Percentiles rank a stretch among this genome's conserved stretches.
phyloP scores from a whole-genome alignment of 2,888 invertebrate genomes.

The Pseudeuparius sepicola region DNA sequence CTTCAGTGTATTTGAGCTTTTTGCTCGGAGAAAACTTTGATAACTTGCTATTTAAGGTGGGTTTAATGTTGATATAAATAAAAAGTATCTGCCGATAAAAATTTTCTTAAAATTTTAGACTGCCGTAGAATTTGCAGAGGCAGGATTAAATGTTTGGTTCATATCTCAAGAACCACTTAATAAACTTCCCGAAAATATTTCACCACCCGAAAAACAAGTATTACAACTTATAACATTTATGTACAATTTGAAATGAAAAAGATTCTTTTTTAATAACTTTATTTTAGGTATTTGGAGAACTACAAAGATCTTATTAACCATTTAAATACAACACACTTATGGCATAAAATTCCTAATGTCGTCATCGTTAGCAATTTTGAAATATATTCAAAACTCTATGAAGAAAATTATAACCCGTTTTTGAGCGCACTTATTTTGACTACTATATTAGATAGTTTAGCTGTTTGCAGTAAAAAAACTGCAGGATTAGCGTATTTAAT shows the following conservation, averaged over 20 bases:
- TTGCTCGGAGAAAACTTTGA: conserved; percentile 1
- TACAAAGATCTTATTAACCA: too few species aligned
- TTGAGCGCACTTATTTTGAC: neutral
- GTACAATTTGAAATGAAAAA: too few species aligned
- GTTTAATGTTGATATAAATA: neutral
- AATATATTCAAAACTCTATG: too few species aligned
- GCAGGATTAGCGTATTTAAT: too few species aligned
- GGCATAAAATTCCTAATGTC: neutral
- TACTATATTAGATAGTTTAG: conserved; percentile 1
- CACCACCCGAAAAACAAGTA: neutral
- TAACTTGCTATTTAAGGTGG: neutral
- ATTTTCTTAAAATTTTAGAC: conserved; percentile 2
- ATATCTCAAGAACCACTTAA: neutral
- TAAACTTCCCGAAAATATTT: neutral
- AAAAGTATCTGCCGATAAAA: neutral
- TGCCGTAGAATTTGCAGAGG: neutral
- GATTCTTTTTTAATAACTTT: too few species aligned
- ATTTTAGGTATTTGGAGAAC: too few species aligned
- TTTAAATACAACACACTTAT: neutral
- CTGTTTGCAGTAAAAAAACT: too few species aligned
- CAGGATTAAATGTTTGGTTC: neutral
- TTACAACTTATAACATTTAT: conserved; percentile 1
- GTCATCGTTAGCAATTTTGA: too few species aligned
- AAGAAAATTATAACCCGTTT: neutral
- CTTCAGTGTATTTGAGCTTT: neutral